Evolutionary conservation across 2,113 vertebrate species (phyloP).

Genomic region (Sylvilagus bachmani): DNA sequence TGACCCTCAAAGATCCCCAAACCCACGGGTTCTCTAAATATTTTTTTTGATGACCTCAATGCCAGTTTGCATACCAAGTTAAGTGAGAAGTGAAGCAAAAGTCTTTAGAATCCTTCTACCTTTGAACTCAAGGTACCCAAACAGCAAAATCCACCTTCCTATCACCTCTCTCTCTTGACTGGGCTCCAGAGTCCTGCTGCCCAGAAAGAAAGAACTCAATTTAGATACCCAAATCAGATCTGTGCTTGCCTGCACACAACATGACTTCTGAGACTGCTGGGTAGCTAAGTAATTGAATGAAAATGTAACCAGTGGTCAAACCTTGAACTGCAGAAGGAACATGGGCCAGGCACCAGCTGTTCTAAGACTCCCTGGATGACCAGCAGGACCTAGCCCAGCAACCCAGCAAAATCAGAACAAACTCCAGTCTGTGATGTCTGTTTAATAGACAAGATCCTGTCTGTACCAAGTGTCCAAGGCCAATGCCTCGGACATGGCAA

Average conservation of each 20-base stretch:
- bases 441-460: background rate
- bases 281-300: slow-evolving; percentile 33
- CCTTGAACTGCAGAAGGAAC: slow-evolving; percentile 17
- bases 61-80: background rate
- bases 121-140: slow-evolving; percentile 24
- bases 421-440: background rate
- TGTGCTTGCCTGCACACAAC: slow-evolving; percentile 32
- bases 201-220: slow-evolving; percentile 47
- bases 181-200: background rate
- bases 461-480: slow-evolving; percentile 18
- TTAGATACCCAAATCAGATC: slow-evolving; percentile 46
- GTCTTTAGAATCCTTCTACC: background rate
- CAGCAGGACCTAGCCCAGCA: background rate
- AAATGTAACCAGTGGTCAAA: slow-evolving; percentile 64
- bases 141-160: background rate
- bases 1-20: background rate
- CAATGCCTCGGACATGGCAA: slow-evolving; percentile 20
- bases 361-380: background rate
- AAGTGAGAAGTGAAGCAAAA: background rate
- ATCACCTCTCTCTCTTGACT: slow-evolving; percentile 7
- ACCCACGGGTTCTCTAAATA: background rate
- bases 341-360: background rate
- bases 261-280: slow-evolving; percentile 44
- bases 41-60: background rate
- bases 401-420: background rate